phyloP scores from a whole-genome alignment of 2,888 invertebrate genomes.

The Saturnia pavonia region DNA sequence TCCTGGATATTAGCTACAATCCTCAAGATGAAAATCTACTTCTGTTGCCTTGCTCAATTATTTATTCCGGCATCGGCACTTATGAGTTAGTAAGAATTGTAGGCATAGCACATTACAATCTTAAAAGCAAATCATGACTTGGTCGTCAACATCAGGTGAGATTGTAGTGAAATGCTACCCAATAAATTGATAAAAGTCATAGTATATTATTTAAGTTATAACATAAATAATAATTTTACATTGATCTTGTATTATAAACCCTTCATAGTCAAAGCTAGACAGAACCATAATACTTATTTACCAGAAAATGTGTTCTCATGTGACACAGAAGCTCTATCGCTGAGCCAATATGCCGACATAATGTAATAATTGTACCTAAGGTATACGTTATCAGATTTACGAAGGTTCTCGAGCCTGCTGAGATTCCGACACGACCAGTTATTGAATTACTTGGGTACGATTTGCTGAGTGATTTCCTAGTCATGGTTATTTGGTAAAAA shows the following conservation, averaged over 20 bases:
- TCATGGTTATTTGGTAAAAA: conserved; percentile 11
- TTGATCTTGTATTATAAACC: neutral
- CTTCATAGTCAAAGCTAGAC: neutral
- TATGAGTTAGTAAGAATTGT: no score
- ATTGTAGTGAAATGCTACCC: neutral
- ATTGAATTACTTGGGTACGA: conserved; percentile 9
- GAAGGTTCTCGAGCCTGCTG: conserved; percentile 17
- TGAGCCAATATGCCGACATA: conserved; percentile 19
- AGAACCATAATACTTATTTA: neutral
- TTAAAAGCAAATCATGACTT: no score
- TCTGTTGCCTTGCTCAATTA: no score
- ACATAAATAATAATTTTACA: no score
- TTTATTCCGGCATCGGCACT: no score
- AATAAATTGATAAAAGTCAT: neutral
- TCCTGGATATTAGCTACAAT: no score
- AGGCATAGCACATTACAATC: no score
- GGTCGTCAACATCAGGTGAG: neutral
- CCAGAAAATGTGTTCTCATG: neutral
- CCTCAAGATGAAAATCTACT: no score
- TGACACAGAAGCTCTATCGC: neutral
- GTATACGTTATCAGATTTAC: conserved; percentile 22
- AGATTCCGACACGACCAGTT: conserved; percentile 1
- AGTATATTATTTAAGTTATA: no score
- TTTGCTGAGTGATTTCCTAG: conserved; percentile 13
- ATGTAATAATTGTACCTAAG: conserved; percentile 29